Base-by-base conservation (phyloP, 2,888 invertebrate species). In the Drosophila paramelanica region DNA sequence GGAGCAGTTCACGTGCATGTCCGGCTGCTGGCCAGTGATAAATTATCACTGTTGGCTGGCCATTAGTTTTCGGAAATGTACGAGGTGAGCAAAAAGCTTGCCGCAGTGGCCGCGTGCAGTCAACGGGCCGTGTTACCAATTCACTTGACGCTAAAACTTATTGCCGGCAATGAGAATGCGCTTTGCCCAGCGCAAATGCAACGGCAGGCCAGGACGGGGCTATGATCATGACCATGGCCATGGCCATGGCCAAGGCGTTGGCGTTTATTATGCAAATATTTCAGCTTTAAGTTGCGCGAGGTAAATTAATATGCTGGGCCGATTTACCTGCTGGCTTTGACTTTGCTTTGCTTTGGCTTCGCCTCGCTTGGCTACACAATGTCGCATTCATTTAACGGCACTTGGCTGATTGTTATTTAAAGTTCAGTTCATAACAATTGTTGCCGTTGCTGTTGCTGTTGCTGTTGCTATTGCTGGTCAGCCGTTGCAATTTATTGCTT, bases 31-130 rank as follows among this genome's bases (percentile, higher is more conserved):
- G 78, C 75, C 77, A 81, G 81, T 90, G 90, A 90, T 90, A 90
- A 90, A 90, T 90, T 88, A 89, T 77, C 88, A 85, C 84, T 88
- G 73, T 79, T 80, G 81, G 81, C 79, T 66, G 83, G 70, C 85
- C 87, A 89, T 89, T 89, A 85, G 60, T 88, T 86, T 87, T 85
- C 72, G 87, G 79, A 83, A 86, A 83, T 86, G 81, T 81, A 86
- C 86, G 83, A 86, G 80, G 79, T 77, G 83, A 70, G 77, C 79
- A 68, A 77, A 61, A 59, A 67, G 66, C 59, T 36, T 31, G 57
- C 41, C 25, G 51, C 55, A 59, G 46, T 61, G 60, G 69, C 55
- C 46, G 53, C 52, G 53, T 72, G 67, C 51, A 70, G 46, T 59
- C 57, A 67, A 41, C 55, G 77, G 62, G 31, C 57, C 69, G 73